Evolutionary conservation across 2,113 vertebrate genomes (phyloP), one percentile per base, ranked within the genome.

Genomic region (Gyps fulvus): DNA sequence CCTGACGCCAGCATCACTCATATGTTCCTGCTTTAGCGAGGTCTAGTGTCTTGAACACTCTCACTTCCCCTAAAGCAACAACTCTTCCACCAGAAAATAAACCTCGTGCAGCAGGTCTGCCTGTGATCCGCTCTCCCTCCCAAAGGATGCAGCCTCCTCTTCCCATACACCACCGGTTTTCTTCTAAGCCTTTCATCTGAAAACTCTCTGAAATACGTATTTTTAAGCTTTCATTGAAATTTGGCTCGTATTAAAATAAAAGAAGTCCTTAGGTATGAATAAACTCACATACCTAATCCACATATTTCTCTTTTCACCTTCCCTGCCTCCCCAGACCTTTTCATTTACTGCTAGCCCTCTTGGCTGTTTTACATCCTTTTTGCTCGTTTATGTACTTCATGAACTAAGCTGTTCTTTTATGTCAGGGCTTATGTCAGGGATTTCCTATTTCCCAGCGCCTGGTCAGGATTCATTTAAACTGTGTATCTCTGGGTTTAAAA

Each of bases 381-480:
- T 90, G 72, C 38, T 90, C 47, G n/a, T 84, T 87, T 91, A 67
- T 50, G 43, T 61, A 69, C 54, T 66, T 89, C 36, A 43, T n/a
- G 13, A 84, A 74, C 57, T 74, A 71, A 95, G 80, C 55, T 81
- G 42, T 63, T 89, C 76, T 83, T 92, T 90, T 55, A 83, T 73
- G 74, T 88, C 66, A 83, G 43, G 40, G 22, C 25, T 96, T 95
- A 94, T 93, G 87, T 95, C 78, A 94, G 65, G 78, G 57, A 90
- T 67, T 83, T 65, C 50, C 38, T 96, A 43, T 94, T 96, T 97
- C 90, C 90, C 95, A 97, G 36, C 2, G 55, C 43, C 80, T 96
- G 49, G 49, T 82, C 86, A 86, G 83, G 63, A 96, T 97, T 93
- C 69, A 89, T 95, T 96, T 96, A 97, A 94, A 61, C 63, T 91